Conservation (phyloP, 2,888 invertebrate genomes). For the Diloba caeruleocephala region DNA sequence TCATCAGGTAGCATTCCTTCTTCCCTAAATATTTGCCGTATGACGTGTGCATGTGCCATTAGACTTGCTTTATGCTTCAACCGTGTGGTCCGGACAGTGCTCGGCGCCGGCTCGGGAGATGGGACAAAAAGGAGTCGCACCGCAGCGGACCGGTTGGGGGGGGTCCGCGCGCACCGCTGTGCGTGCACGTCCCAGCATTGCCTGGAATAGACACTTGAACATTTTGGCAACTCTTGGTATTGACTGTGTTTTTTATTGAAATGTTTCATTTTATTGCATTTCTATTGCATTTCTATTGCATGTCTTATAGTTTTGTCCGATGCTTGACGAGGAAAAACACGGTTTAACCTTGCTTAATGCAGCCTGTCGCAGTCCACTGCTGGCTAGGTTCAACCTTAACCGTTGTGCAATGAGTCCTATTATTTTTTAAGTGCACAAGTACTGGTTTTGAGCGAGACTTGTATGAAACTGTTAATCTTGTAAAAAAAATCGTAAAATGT, state of each 20-base stretch:
- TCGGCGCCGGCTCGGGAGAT: slow-evolving; percentile 28
- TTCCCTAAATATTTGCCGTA: not conserved
- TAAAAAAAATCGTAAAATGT: slow-evolving; percentile 5
- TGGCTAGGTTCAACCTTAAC: too few species aligned
- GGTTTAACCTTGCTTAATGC: too few species aligned
- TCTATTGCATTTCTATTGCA: too few species aligned
- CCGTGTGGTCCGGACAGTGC: slow-evolving; percentile 4
- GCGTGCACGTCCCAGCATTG: slow-evolving; percentile 13
- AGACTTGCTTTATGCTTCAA: slow-evolving; percentile 7
- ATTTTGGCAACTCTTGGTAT: too few species aligned
- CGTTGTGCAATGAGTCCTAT: not conserved
- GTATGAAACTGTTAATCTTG: slow-evolving; percentile 19
- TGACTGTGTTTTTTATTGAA: not conserved
- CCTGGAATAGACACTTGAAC: slow-evolving; percentile 32
- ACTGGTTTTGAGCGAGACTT: slow-evolving; percentile 2
- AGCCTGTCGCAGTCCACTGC: too few species aligned
- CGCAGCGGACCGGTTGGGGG: slow-evolving; percentile 54
- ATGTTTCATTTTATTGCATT: not conserved
- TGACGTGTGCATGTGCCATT: slow-evolving; percentile 1
- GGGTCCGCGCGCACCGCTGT: slow-evolving; percentile 50
- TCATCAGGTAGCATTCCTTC: not conserved
- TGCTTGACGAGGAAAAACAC: too few species aligned
- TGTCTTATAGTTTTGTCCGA: too few species aligned
- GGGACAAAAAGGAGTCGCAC: slow-evolving; percentile 38
- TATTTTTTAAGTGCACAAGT: not conserved